Evolutionary conservation across 2,888 invertebrate genomes (phyloP), one percentile per base, ranked within the genome.

Genomic region (Pristionchus arcanus): DNA sequence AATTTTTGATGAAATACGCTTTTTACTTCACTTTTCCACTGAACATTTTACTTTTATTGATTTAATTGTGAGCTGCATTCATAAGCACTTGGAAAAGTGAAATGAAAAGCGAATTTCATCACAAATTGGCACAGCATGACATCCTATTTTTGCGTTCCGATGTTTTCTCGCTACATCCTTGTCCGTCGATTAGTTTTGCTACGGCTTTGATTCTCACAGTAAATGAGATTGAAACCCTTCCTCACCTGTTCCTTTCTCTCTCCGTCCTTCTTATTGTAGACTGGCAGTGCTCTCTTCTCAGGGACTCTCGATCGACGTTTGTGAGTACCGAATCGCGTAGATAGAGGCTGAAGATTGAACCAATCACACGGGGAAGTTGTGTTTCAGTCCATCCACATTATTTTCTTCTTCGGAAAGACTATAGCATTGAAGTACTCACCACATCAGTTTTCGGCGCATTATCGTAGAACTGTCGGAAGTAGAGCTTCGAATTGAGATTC

Each of bases 201-300:
- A n/a, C n/a, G n/a, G n/a, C n/a, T n/a, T n/a, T n/a, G n/a, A n/a
- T n/a, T n/a, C n/a, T n/a, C n/a, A n/a, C n/a, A n/a, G n/a, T 49
- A 49, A 49, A 49, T 9, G 11, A 7, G n/a, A 63, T 63, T n/a
- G 9, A 71, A 71, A 19, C 34, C 2, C 3, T 42, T 53, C 4
- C 81, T 34, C 37, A 85, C 84, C 84, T 85, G 49, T 34, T 85
- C 59, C 9, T 85, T 85, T 34, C 31, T 55, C 59, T 85, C 59
- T 34, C 59, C 59, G 19, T 85, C 59, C 25, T 59, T 85, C 59
- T 59, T 85, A 25, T 55, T 59, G 84, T 85, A 85, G 11, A 59
- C 28, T 19, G 59, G 31, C 34, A 85, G 9, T 28, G 5, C 13
- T 59, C n/a, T 59, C 84, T 59, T 85, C 84, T 55, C 31, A 7